A percentile compares a stretch with the other conserved stretches of the same genome.
Conservation (phyloP, 2,797 vertebrate genomes). For the Myotis findleyi region DNA sequence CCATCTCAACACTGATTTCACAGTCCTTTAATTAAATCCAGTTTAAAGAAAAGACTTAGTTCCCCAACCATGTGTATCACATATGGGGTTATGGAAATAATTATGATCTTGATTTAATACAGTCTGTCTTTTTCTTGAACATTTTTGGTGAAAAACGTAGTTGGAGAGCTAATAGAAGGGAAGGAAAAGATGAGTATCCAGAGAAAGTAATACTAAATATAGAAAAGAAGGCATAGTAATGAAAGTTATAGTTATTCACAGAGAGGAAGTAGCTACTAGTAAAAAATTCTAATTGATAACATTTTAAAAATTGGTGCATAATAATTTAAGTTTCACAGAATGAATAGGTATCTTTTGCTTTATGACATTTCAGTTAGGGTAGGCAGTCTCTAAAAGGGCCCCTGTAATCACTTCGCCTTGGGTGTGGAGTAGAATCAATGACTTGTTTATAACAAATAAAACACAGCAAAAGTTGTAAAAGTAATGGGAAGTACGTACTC, state of each 20-base stretch:
- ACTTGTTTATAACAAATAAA: conserved; percentile 15
- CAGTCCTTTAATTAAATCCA: conserved; percentile 50
- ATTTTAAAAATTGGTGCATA: background rate
- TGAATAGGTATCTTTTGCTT: background rate
- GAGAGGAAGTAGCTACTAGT: background rate
- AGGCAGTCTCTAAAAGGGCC: background rate
- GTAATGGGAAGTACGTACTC: background rate
- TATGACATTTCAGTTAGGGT: background rate
- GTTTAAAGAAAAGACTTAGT: background rate
- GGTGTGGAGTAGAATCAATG: background rate
- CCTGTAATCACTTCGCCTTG: background rate
- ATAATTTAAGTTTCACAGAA: conserved; percentile 5
- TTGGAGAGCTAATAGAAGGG: background rate
- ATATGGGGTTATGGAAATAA: conserved; percentile 37
- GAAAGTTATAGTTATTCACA: background rate
- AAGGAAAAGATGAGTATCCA: background rate
- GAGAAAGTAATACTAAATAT: background rate
- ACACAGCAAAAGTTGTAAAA: background rate
- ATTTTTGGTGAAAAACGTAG: background rate
- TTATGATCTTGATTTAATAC: conserved; percentile 39
- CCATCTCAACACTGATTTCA: background rate
- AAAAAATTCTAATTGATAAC: background rate
- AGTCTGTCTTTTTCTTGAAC: background rate
- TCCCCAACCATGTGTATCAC: background rate
- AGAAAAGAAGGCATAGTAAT: background rate